These are phyloP conservation scores for Chlorodrepanis virens DNA, from an alignment of 2,113 vertebrate genomes.

Conservation along the genomic window DNA sequence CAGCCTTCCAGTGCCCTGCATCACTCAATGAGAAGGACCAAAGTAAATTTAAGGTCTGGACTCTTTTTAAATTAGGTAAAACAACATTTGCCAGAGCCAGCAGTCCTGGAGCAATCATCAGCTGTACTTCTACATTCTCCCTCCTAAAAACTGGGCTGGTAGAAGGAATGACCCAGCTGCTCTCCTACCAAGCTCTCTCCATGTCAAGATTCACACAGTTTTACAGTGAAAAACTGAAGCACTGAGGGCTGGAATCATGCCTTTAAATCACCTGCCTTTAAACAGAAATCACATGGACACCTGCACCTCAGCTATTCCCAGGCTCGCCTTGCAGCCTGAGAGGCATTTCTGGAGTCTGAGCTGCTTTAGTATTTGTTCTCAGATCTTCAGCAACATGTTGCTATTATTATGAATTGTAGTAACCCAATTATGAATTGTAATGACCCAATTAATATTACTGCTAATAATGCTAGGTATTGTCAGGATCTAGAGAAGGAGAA, in stretches of 20 bases:
- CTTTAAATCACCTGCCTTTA: not conserved
- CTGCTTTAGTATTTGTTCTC: not conserved
- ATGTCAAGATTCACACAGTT: not conserved
- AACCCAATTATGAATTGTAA: not conserved
- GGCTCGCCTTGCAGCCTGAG: accelerated
- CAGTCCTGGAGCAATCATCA: not conserved
- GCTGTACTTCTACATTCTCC: not conserved
- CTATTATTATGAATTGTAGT: not conserved
- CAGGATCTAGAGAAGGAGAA: not conserved
- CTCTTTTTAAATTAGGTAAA: not conserved
- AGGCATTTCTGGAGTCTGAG: not conserved
- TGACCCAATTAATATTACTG: not conserved
- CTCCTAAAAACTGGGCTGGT: not conserved
- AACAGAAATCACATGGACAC: not conserved
- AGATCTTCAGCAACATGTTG: not conserved
- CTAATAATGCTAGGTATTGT: not conserved
- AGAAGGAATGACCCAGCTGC: not conserved
- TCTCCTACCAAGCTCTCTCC: not conserved
- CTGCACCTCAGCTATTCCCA: not conserved
- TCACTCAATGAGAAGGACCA: not conserved
- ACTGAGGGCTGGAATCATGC: not conserved
- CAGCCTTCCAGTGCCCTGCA: not conserved
- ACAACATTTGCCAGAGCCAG: not conserved
- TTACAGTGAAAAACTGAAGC: not conserved
- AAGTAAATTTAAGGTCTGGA: not conserved